Evolutionary conservation across 2,888 invertebrate genomes (phyloP), one percentile per base, ranked within the genome.

Genomic region (Clivina fossor): DNA sequence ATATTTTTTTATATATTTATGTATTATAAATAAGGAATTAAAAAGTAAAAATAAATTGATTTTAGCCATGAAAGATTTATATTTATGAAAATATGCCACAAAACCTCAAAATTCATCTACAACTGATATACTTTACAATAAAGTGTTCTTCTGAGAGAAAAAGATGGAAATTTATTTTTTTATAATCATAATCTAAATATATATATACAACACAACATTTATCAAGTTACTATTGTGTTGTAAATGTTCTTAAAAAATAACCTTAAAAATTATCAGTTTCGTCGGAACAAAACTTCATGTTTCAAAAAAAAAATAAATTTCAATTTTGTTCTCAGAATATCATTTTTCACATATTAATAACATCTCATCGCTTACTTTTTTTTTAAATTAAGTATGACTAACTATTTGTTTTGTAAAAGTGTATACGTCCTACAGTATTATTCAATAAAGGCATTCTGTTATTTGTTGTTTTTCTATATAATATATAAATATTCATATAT

Each of bases 71-170:
- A 72, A 72, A 71, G 71, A 71, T 72, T 73, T 72, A 73, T 73
- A 73, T 72, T 73, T 74, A 74, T 71, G 73, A 73, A 74, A 73
- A 72, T 73, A 74, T 73, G 70, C 72, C 72, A 73, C 73, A 73
- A 73, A 72, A 71, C 72, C 71, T 71, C 70, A 70, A 73, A n/a
- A 73, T 70, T 72, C 70, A 71, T 67, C 68, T 72, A 72, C 72
- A 70, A 71, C 68, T 71, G 69, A 71, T 70, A 69, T 62, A 54
- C 66, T 69, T 69, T 71, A 71, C 70, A 71, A 65, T 69, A 46
- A 47, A 55, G 38, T 33, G 47, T 47, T 24, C 11, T 40, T 55
- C 55, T 55, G 55, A 55, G 55, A 32, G 20, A 15, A 33, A 47
- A 37, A 49, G 20, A 38, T 19, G 47, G 55, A 55, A 55, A 55